Percentiles rank a stretch among this genome's conserved stretches.
Evolutionary conservation across 1,140 invertebrate species (phyloP).

Genomic region (Phthorimaea operculella): DNA sequence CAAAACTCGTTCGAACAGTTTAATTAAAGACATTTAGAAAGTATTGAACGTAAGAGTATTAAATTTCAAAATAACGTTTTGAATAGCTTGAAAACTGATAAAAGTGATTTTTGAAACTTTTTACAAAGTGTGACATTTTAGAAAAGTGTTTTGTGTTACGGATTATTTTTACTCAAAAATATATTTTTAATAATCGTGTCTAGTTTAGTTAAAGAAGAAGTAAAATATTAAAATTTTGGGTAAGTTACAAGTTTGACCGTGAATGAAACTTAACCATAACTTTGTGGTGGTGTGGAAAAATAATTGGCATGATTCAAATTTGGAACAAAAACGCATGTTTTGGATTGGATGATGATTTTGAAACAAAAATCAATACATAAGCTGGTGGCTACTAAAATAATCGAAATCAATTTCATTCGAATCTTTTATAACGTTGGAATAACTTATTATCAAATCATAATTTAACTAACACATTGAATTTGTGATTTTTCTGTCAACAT

Average conservation of each 20-base stretch:
- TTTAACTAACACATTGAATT: too few species aligned
- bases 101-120: slow-evolving; percentile 37
- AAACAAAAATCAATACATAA: background rate
- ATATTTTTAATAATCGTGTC: slow-evolving; percentile 5
- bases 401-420: too few species aligned
- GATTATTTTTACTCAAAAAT: slow-evolving; percentile 11
- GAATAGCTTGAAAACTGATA: slow-evolving; percentile 7
- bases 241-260: slow-evolving; percentile 49
- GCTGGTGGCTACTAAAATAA: background rate
- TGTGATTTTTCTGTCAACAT: too few species aligned
- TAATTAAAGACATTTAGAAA: background rate
- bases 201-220: slow-evolving; percentile 12
- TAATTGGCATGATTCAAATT: slow-evolving; percentile 46
- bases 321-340: slow-evolving; percentile 31
- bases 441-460: too few species aligned
- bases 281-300: slow-evolving; percentile 50
- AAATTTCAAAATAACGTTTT: slow-evolving; percentile 11
- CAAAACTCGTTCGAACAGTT: slow-evolving; percentile 9
- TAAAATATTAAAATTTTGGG: slow-evolving; percentile 32
- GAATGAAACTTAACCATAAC: slow-evolving; percentile 30
- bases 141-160: slow-evolving; percentile 27
- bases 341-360: slow-evolving; percentile 7
- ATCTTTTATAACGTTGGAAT: too few species aligned
- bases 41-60: slow-evolving; percentile 8
- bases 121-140: slow-evolving; percentile 13